These are phyloP conservation scores for Drosophila willistoni DNA, from an alignment of 1,140 invertebrate genomes.

Conservation along the genomic window DNA sequence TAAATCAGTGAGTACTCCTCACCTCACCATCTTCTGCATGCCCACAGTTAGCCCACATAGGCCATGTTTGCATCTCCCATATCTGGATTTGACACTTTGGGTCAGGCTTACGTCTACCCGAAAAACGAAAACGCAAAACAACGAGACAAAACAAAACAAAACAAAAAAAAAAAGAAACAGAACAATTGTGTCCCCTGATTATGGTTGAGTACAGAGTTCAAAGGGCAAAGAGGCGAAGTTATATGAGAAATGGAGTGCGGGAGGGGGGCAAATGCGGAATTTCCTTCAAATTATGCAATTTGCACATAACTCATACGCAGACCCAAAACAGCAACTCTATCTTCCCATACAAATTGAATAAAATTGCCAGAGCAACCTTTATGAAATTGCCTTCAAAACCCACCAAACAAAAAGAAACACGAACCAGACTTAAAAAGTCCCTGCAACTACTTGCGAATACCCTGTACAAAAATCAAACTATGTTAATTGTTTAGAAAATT, in stretches of 20 bases:
- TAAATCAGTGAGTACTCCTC: slow-evolving; percentile 14
- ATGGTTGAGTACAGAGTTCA: slow-evolving; percentile 24
- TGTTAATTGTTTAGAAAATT: too few species aligned
- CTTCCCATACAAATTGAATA: slow-evolving; percentile 66
- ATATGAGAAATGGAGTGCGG: slow-evolving; percentile 11
- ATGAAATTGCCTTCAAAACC: slow-evolving; percentile 46
- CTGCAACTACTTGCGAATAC: too few species aligned
- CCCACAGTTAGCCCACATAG: background rate
- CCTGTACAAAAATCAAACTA: too few species aligned
- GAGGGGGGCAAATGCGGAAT: background rate
- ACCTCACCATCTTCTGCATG: background rate
- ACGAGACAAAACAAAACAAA: too few species aligned
- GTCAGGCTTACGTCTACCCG: slow-evolving; percentile 2
- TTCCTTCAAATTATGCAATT: slow-evolving; percentile 43
- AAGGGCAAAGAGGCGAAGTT: slow-evolving; percentile 16
- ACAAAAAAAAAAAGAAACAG: slow-evolving; percentile 26
- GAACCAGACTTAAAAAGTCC: slow-evolving; percentile 5
- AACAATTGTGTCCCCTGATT: slow-evolving; percentile 66
- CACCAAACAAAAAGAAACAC: slow-evolving; percentile 24
- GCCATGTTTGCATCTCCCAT: slow-evolving; percentile 10
- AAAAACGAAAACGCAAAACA: background rate
- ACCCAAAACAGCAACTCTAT: slow-evolving; percentile 15
- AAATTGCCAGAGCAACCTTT: slow-evolving; percentile 67
- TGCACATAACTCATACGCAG: slow-evolving; percentile 56
- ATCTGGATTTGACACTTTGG: slow-evolving; percentile 74